phyloP scores from a whole-genome alignment of 1,140 invertebrate genomes.

The Drosophila serrata region DNA sequence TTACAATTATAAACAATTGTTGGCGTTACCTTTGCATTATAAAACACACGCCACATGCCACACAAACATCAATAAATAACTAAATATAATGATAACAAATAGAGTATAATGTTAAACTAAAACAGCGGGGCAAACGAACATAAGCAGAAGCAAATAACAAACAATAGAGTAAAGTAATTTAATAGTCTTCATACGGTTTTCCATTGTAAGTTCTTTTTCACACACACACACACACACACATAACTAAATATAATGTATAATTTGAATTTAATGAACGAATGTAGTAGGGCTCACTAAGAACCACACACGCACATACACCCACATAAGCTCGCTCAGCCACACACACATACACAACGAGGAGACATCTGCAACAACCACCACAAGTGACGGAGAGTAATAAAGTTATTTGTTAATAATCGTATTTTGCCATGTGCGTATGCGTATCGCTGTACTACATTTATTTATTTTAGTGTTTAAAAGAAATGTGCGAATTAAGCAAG shows the following conservation, averaged over 20 bases:
- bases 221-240: slow-evolving; percentile 15
- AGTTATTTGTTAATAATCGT: slow-evolving; percentile 79
- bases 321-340: slow-evolving; percentile 21
- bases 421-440: slow-evolving; percentile 72
- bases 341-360: slow-evolving; percentile 28
- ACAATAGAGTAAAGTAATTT: slow-evolving; percentile 56
- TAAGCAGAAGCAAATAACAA: slow-evolving; percentile 48
- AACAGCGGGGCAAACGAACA: slow-evolving; percentile 40
- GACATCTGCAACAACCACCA: slow-evolving; percentile 29
- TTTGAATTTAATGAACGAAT: slow-evolving; percentile 46
- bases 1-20: slow-evolving; percentile 43
- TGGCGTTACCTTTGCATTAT: slow-evolving; percentile 54
- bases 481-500: slow-evolving; percentile 9
- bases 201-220: slow-evolving; percentile 54
- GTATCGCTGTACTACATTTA: slow-evolving; percentile 63
- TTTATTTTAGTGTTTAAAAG: slow-evolving; percentile 63
- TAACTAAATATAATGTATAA: slow-evolving; percentile 44
- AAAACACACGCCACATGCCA: slow-evolving; percentile 15
- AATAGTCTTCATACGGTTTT: slow-evolving; percentile 63
- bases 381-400: slow-evolving; percentile 44
- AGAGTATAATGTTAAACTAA: slow-evolving; percentile 64
- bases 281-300: slow-evolving; percentile 37
- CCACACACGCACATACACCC: slow-evolving; percentile 24
- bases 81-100: slow-evolving; percentile 78
- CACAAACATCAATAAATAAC: slow-evolving; percentile 42